Conservation (phyloP, 2,888 invertebrate species). For the Parasteatoda lunata region DNA sequence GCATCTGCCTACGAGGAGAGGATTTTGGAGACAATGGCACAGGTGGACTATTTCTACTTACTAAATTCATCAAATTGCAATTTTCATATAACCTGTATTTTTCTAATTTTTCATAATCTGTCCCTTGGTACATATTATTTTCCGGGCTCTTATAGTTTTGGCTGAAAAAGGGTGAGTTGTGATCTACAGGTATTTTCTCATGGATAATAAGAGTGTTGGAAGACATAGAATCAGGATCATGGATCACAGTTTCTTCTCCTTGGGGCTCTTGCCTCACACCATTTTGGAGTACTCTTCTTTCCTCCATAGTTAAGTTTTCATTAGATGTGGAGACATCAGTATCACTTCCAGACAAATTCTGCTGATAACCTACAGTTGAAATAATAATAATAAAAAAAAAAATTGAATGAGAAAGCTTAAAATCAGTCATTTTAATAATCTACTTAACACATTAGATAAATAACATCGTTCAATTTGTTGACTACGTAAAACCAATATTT, state of each 20-base stretch:
- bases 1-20: slow-evolving; percentile 27
- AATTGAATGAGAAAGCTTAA: too few species aligned
- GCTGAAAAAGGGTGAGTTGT: slow-evolving; percentile 71
- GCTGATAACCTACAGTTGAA: slow-evolving; percentile 51
- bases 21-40: slow-evolving; percentile 66
- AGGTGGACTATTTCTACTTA: slow-evolving; percentile 34
- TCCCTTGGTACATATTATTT: slow-evolving; percentile 24
- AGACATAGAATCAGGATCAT: slow-evolving; percentile 77
- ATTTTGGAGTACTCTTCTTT: slow-evolving; percentile 76
- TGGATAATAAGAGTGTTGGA: slow-evolving; percentile 90
- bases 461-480: too few species aligned
- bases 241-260: slow-evolving; percentile 83
- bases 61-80: slow-evolving; percentile 17
- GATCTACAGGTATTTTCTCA: slow-evolving; percentile 74
- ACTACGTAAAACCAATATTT: too few species aligned
- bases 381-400: neutral
- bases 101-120: slow-evolving; percentile 36
- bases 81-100: slow-evolving; percentile 55
- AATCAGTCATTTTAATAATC: too few species aligned
- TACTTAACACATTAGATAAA: too few species aligned
- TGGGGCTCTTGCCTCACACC: slow-evolving; percentile 87
- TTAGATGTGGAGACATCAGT: slow-evolving; percentile 92
- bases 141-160: slow-evolving; percentile 46
- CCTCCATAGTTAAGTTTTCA: slow-evolving; percentile 90
- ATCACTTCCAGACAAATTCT: slow-evolving; percentile 83